These are phyloP conservation scores for Arctopsyche grandis DNA, from an alignment of 1,140 invertebrate genomes.

Conservation along the genomic window DNA sequence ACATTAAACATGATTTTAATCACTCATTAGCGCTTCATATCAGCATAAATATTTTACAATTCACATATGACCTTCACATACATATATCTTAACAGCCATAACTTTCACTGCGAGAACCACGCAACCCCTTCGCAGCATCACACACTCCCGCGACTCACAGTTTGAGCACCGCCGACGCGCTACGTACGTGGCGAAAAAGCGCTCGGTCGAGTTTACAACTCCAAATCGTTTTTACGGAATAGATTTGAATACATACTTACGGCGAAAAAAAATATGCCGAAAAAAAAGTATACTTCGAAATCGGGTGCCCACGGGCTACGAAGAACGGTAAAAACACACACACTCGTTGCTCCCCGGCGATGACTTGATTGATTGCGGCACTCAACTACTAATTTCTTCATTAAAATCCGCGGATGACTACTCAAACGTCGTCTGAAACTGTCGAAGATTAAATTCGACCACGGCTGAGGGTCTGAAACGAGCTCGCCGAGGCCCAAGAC, in stretches of 20 bases:
- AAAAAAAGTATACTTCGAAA: neutral
- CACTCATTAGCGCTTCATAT: too few species aligned
- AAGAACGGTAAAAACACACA: conserved; percentile 40
- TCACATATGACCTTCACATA: too few species aligned
- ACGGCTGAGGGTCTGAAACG: neutral
- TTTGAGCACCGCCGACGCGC: neutral
- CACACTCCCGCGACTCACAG: too few species aligned
- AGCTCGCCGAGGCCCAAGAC: neutral
- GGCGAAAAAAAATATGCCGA: conserved; percentile 1
- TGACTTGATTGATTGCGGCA: conserved; percentile 39
- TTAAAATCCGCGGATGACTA: conserved; percentile 32
- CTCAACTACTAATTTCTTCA: conserved; percentile 44
- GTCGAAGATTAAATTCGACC: neutral
- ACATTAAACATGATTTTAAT: too few species aligned
- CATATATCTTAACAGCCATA: too few species aligned
- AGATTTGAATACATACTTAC: neutral
- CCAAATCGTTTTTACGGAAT: conserved; percentile 2
- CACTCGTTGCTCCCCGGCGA: neutral
- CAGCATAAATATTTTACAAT: too few species aligned
- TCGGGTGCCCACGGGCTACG: conserved; percentile 21
- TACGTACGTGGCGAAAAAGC: neutral
- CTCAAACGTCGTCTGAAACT: conserved; percentile 10
- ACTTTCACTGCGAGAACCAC: too few species aligned
- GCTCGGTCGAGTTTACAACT: neutral
- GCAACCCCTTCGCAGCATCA: too few species aligned